Evolutionary conservation across 2,888 invertebrate species (phyloP).

Genomic region (Homarus gammarus): DNA sequence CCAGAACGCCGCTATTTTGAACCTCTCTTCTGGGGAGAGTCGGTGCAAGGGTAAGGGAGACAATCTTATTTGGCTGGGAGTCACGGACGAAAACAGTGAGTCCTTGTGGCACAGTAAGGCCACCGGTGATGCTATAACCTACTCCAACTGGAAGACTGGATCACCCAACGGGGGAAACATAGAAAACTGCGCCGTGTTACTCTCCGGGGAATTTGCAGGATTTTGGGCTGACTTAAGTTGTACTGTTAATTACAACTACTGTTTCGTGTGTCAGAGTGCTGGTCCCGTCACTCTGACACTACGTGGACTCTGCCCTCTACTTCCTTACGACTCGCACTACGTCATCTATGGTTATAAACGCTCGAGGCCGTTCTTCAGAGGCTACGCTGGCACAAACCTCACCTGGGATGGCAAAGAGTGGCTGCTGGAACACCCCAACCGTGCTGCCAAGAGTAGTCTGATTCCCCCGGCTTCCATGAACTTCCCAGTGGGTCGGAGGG

Average conservation of each 20-base stretch:
- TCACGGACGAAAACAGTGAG: background rate
- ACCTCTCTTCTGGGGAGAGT: background rate
- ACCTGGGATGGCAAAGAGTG: slow-evolving; percentile 1
- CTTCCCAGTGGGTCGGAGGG: slow-evolving; percentile 11
- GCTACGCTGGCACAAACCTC: background rate
- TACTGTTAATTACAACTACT: background rate
- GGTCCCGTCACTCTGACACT: slow-evolving; percentile 3
- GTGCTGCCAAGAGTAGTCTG: background rate
- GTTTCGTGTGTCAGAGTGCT: background rate
- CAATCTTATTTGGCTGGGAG: slow-evolving; percentile 1
- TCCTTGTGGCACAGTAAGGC: background rate
- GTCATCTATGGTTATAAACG: background rate
- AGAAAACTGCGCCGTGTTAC: slow-evolving; percentile 5
- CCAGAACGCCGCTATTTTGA: background rate
- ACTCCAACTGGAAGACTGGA: slow-evolving; percentile 21
- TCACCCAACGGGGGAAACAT: slow-evolving; percentile 13
- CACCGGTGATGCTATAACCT: background rate
- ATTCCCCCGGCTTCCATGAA: background rate
- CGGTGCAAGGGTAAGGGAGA: background rate
- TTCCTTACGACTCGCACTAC: slow-evolving; percentile 8
- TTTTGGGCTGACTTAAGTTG: slow-evolving; percentile 3
- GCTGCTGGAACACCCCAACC: background rate
- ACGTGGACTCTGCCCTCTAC: background rate
- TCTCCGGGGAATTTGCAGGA: background rate
- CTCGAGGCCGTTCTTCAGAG: background rate